Base-by-base conservation (phyloP, 2,113 vertebrate species). In the Actinemys pallida region DNA sequence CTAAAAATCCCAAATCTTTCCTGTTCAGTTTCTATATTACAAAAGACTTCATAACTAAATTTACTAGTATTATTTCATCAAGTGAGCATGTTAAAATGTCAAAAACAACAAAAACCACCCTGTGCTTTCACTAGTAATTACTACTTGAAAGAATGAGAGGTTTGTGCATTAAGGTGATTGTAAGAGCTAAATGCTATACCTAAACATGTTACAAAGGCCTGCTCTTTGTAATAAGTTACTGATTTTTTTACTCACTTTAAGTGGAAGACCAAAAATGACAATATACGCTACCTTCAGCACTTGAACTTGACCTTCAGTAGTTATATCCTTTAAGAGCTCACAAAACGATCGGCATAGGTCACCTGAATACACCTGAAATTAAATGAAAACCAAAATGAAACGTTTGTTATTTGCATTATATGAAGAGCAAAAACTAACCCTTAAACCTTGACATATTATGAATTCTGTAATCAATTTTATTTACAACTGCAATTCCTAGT, bases 231-330 rank as follows among this genome's bases (percentile, higher is more conserved):
- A n/a, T 20, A 69, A n/a, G 9, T 10, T 72, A 39, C n/a, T 72
- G 17, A 72, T 72, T 39, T 11, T 19, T 72, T 39, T 72, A 39
- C 65, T 72, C 65, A 39, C 19, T 39, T 39, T 39, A 20, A 72
- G 19, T 39, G 65, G 19, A 69, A 22, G 17, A 72, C 65, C 35
- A 89, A 93, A 95, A 25, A 82, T 59, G 45, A 84, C 81, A 90
- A 59, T 69, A 83, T 31, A 94, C 79, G 81, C 6, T 98, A 99
- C 99, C 99, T 99, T 99, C 52, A 99, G 98, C 57, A 99, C 99
- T 96, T 99, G 99, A 96, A 99, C 99, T 98, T 99, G 99, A 89
- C 99, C 99, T 94, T 99, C 99, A 87, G 98, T 99, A 65, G 99
- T 99, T 97, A 99, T 98, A 97, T 99, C 99, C 94, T 98, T 99